Percentiles rank a stretch among this genome's conserved stretches.
Evolutionary conservation across 2,888 invertebrate species (phyloP).

Genomic region (Scaptomyza reducta): DNA sequence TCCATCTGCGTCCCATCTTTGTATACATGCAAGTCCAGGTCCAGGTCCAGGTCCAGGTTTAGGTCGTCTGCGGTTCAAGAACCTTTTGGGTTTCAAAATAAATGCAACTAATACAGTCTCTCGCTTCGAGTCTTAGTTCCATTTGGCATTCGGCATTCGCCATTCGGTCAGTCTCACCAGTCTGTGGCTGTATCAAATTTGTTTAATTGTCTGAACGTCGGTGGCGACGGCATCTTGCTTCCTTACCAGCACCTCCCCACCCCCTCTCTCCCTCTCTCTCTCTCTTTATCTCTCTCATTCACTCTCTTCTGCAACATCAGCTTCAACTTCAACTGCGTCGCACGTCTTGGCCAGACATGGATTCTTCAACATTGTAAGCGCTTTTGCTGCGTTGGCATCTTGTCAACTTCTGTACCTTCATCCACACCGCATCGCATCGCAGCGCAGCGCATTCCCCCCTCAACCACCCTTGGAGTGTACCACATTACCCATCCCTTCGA

Average conservation of each 20-base stretch:
- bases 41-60: slow-evolving; percentile 10
- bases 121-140: not conserved
- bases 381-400: slow-evolving; percentile 76
- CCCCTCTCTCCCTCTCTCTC: not conserved
- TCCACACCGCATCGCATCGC: not conserved
- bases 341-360: slow-evolving; percentile 59
- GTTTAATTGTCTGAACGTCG: slow-evolving; percentile 70
- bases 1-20: slow-evolving; percentile 11
- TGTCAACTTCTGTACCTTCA: slow-evolving; percentile 49
- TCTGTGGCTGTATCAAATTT: slow-evolving; percentile 73
- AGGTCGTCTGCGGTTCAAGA: slow-evolving; percentile 61
- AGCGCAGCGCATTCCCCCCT: not conserved
- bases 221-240: slow-evolving; percentile 30
- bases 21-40: slow-evolving; percentile 26
- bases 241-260: not conserved
- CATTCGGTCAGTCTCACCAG: not conserved
- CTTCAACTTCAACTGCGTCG: slow-evolving; percentile 27
- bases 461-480: too few relatives aligned
- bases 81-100: slow-evolving; percentile 54
- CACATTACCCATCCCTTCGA: not conserved
- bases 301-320: slow-evolving; percentile 8
- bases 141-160: too few relatives aligned
- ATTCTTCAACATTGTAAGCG: slow-evolving; percentile 74
- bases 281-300: not conserved
- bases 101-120: slow-evolving; percentile 14